Conservation (phyloP, 2,113 vertebrate genomes). For the Nothocercus nigrocapillus region DNA sequence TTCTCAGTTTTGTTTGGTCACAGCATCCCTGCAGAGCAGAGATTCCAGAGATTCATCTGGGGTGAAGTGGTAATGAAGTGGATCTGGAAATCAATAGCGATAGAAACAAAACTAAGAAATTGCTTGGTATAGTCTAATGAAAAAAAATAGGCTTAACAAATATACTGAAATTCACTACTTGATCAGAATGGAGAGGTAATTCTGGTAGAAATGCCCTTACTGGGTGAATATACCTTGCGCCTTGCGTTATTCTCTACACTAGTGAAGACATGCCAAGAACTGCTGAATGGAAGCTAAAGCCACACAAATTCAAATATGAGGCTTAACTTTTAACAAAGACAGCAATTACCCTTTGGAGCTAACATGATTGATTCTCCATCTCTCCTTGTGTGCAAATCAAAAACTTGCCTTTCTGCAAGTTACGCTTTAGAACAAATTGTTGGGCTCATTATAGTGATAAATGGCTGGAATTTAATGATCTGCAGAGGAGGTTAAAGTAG, state of each 20-base stretch:
- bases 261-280: not conserved
- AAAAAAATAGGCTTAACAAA: not conserved
- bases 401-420: not conserved
- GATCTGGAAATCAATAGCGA: not conserved
- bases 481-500: not conserved
- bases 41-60: not conserved
- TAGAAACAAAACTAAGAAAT: not conserved
- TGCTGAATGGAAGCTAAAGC: not conserved
- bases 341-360: not conserved
- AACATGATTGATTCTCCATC: not conserved
- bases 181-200: not conserved
- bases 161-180: not conserved
- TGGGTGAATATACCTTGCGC: not conserved
- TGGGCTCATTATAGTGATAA: not conserved
- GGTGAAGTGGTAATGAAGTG: not conserved
- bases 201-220: not conserved
- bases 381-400: not conserved
- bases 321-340: not conserved
- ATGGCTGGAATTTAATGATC: not conserved
- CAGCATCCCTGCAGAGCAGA: not conserved
- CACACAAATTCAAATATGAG: not conserved
- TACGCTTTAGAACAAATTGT: not conserved
- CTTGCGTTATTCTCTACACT: not conserved
- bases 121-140: not conserved
- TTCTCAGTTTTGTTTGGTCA: not conserved